Evolutionary conservation across 64 coral and sea anemone genomes (phyloP), one percentile per base, ranked within the genome.

Genomic region (Montipora foliosa): DNA sequence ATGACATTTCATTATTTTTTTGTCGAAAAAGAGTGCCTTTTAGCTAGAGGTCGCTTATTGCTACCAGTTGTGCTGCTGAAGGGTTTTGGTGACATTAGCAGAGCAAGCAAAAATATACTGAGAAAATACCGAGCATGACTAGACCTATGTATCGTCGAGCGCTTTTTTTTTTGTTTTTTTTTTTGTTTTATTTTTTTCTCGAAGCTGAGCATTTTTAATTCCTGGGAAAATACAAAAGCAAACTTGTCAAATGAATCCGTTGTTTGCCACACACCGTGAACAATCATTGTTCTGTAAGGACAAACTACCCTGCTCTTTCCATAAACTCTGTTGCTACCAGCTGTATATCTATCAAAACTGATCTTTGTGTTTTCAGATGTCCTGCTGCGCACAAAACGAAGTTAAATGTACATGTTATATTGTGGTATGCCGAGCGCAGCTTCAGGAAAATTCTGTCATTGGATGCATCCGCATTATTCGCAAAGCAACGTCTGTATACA

Each of bases 261-360:
- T 86, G 82, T 86, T 86, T 86, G 82, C 82, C 82, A 86, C 82
- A 86, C 82, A 86, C 82, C 8, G 62, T 5, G 62, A n/a, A 72
- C 44, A 86, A 71, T 72, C 66, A 71, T 86, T 86, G 82, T 86
- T 86, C 47, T 72, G 16, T 49, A 86, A 51, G 7, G 17, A 67
- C 82, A 86, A 86, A 86, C 82, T 86, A 45, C 46, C 68, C 64
- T 70, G n/a, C 71, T 70, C 62, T 86, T 51, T 84, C 8, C 45
- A 70, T 86, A 86, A 86, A 86, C 82, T 70, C 82, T 66, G 82
- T 51, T 12, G 13, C 44, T 71, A 86, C 45, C 82, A 86, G 82
- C 82, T 86, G 82, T 62, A 70, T 60, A 86, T 50, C 71, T 86
- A 86, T 86, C 82, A 86, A 86, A 86, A 86, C 82, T 86, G 82